Conservation (phyloP, 2,797 vertebrate genomes). For the Hoplostethus atlanticus region DNA sequence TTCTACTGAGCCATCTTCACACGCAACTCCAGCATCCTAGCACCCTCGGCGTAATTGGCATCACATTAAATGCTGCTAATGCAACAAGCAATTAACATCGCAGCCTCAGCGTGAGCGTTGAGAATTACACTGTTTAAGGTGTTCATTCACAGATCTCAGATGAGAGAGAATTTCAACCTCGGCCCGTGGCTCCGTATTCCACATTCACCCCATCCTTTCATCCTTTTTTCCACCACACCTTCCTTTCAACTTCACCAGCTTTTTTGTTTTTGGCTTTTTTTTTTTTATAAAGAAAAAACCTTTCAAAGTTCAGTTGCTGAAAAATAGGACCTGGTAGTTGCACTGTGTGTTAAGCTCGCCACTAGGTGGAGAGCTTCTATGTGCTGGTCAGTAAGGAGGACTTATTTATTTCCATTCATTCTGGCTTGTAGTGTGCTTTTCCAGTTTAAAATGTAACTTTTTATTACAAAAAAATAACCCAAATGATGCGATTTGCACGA, state of each 20-base stretch:
- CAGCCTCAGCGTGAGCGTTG: not conserved
- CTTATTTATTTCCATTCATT: too few relatives aligned
- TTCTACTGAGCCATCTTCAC: not conserved
- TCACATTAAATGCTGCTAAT: not conserved
- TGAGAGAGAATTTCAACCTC: not conserved
- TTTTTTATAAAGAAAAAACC: too few relatives aligned
- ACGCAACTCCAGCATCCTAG: not conserved
- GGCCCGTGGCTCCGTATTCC: not conserved
- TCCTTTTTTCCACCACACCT: not conserved
- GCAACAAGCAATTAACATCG: not conserved
- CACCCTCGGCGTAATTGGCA: not conserved
- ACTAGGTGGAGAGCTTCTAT: too few relatives aligned
- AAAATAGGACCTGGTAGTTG: too few relatives aligned
- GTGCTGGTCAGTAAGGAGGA: too few relatives aligned
- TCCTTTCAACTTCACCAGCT: not conserved
- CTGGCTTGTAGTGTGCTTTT: too few relatives aligned
- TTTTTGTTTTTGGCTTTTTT: too few relatives aligned
- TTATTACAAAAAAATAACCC: too few relatives aligned
- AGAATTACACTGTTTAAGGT: not conserved
- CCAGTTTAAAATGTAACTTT: too few relatives aligned
- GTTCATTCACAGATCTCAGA: not conserved
- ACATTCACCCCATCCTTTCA: not conserved
- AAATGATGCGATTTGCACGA: too few relatives aligned
- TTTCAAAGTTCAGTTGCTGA: too few relatives aligned
- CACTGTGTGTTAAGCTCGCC: too few relatives aligned